Conservation (phyloP, 2,113 vertebrate species). For the Eulemur macaco region DNA sequence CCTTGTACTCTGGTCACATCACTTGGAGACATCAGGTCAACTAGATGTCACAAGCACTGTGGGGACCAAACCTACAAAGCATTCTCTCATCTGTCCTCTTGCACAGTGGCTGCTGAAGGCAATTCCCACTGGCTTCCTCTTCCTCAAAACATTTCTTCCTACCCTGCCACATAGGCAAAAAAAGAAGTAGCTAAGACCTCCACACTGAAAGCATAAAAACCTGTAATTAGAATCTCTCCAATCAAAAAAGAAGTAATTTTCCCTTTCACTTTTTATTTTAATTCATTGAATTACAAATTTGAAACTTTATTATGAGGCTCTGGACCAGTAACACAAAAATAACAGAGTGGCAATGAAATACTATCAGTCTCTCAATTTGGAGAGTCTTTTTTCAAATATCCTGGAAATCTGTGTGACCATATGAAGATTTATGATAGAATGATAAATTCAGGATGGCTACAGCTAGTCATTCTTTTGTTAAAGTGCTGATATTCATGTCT, state of each 20-base stretch:
- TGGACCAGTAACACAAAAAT: neutral
- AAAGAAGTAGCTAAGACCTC: neutral
- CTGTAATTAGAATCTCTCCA: neutral
- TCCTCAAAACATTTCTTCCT: neutral
- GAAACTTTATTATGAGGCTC: neutral
- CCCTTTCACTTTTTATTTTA: slow-evolving; percentile 7
- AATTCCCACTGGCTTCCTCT: neutral
- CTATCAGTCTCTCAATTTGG: neutral
- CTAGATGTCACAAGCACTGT: neutral
- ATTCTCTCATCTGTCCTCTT: neutral
- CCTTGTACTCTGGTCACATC: neutral
- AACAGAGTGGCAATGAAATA: neutral
- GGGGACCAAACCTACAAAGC: neutral
- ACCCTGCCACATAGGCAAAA: neutral
- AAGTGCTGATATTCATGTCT: neutral
- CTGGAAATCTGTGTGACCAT: neutral
- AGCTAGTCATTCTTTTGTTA: neutral
- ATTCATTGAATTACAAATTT: slow-evolving; percentile 31
- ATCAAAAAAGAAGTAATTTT: neutral
- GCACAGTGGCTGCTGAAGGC: neutral
- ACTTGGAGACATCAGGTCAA: neutral
- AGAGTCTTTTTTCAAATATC: neutral
- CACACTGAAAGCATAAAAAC: neutral
- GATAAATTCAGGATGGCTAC: neutral
- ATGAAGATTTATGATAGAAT: neutral